phyloP scores from a whole-genome alignment of 2,113 vertebrate genomes.

The Sinocyclocheilus anshuiensis region DNA sequence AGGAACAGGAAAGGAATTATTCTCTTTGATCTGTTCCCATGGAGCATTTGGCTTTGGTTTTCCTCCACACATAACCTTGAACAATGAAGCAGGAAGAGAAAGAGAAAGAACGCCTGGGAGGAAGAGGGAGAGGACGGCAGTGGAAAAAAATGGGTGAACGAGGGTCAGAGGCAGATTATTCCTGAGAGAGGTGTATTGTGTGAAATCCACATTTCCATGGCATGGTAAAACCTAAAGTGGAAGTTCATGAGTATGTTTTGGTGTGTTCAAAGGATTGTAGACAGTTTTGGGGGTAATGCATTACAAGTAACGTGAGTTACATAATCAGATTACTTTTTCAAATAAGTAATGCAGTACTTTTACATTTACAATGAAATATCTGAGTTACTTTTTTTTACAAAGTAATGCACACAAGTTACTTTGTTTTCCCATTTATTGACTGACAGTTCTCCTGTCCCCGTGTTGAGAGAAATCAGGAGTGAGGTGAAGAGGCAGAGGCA shows the following conservation, averaged over 20 bases:
- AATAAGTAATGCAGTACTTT: too few species aligned
- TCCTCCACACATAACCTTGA: slow-evolving; percentile 57
- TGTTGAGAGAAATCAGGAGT: too few species aligned
- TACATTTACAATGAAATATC: too few species aligned
- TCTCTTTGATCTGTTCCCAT: slow-evolving; percentile 66
- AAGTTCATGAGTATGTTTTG: neutral
- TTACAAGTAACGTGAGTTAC: too few species aligned
- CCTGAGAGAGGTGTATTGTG: slow-evolving; percentile 34
- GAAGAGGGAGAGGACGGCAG: slow-evolving; percentile 17
- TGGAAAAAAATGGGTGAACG: neutral
- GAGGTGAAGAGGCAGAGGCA: too few species aligned
- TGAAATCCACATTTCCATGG: slow-evolving; percentile 23
- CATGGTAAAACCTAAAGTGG: neutral
- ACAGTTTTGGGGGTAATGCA: too few species aligned
- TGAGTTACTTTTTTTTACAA: too few species aligned
- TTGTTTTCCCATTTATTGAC: too few species aligned
- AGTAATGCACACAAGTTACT: too few species aligned
- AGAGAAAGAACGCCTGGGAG: slow-evolving; percentile 19
- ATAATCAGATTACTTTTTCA: too few species aligned
- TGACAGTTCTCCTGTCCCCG: too few species aligned
- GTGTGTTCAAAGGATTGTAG: neutral
- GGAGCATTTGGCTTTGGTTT: slow-evolving; percentile 62
- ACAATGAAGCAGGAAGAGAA: slow-evolving; percentile 50
- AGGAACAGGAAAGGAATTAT: slow-evolving; percentile 60
- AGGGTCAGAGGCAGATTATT: slow-evolving; percentile 21